phyloP scores from a whole-genome alignment of 2,888 invertebrate genomes.

The Tetragonula carbonaria region DNA sequence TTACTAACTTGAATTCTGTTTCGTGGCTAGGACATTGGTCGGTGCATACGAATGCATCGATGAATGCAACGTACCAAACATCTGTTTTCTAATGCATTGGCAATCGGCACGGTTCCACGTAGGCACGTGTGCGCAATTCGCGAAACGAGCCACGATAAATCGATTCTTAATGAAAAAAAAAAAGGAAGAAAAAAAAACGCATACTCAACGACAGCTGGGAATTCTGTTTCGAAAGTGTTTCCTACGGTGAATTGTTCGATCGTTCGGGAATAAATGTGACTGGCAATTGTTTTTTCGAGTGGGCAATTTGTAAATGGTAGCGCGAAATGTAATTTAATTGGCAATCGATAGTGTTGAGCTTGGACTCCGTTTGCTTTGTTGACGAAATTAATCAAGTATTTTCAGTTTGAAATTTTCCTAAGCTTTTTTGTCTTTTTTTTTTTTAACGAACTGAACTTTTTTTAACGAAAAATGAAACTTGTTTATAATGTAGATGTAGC shows the following conservation, averaged over 20 bases:
- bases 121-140: not conserved
- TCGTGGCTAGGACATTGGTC: conserved; percentile 9
- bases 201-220: not conserved
- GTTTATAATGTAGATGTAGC: no score
- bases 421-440: no score
- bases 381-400: no score
- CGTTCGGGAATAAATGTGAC: not conserved
- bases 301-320: not conserved
- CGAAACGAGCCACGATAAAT: not conserved
- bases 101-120: conserved; percentile 6
- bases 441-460: no score
- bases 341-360: no score
- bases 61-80: not conserved
- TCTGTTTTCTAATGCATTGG: conserved; percentile 10
- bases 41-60: conserved; percentile 8
- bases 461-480: no score
- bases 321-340: not conserved
- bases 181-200: no score
- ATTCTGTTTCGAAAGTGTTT: not conserved
- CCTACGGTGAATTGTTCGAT: not conserved
- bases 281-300: not conserved
- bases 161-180: not conserved
- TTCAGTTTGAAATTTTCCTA: no score
- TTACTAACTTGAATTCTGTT: conserved; percentile 58
- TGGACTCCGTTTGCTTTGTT: no score